Evolutionary conservation across 2,113 vertebrate species (phyloP).

Genomic region (Notarius lentiginosus): DNA sequence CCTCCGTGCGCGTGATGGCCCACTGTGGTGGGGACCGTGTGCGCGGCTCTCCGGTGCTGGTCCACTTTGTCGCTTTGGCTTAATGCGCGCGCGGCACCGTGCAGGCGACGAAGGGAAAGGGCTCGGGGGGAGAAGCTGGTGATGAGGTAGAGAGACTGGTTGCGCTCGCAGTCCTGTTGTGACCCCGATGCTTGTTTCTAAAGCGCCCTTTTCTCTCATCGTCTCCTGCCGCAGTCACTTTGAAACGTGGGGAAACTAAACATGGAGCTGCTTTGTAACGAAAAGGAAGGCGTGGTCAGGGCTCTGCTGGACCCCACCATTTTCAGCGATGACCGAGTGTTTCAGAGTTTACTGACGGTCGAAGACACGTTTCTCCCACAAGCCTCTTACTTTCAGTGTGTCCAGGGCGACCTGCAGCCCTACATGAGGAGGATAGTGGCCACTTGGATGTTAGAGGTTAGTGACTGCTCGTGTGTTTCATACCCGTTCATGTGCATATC

Average conservation of each 20-base stretch:
- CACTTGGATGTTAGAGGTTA: conserved; percentile 96
- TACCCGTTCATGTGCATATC: background rate
- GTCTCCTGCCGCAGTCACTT: conserved; percentile 51
- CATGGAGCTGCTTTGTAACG: conserved; percentile 92
- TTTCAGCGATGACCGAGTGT: conserved; percentile 85
- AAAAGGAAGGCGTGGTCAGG: conserved; percentile 81
- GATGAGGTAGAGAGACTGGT: conserved; percentile 35
- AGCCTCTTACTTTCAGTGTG: conserved; percentile 88
- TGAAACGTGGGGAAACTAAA: conserved; percentile 54
- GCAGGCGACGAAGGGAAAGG: background rate
- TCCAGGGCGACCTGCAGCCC: conserved; percentile 91
- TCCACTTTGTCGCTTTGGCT: background rate
- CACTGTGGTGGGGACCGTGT: background rate
- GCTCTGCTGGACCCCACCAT: conserved; percentile 84
- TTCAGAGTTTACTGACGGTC: conserved; percentile 86
- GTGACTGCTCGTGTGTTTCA: conserved; percentile 53
- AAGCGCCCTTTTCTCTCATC: conserved; percentile 36
- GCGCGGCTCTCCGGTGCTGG: background rate
- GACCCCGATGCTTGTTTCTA: conserved; percentile 65
- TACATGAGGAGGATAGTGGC: conserved; percentile 92
- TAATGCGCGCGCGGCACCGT: background rate
- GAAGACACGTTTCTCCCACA: conserved; percentile 90
- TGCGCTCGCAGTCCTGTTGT: conserved; percentile 46
- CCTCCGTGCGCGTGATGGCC: conserved; percentile 8
- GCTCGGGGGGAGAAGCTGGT: background rate